Evolutionary conservation across 2,113 vertebrate species (phyloP), one percentile per base, ranked within the genome.

Genomic region (Addax nasomaculatus): DNA sequence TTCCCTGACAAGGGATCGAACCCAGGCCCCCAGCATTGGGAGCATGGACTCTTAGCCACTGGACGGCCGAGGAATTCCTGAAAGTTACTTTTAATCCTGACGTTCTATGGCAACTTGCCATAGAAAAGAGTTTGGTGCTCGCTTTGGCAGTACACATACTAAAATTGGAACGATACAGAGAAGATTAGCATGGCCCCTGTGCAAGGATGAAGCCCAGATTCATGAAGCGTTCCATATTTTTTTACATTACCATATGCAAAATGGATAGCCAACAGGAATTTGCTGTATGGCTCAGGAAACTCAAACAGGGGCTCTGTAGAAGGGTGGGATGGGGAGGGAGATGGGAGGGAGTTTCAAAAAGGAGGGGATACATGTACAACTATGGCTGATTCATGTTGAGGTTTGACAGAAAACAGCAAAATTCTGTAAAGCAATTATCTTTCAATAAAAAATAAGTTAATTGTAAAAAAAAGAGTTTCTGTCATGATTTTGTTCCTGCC

Each of bases 31-130:
- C 39, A 76, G 39, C 6, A 14, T 27, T 76, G 39, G 21, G 70
- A 76, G 39, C 39, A 15, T 76, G 39, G 70, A 27, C 36, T 14
- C 36, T 76, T 76, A 76, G 39, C 23, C 1, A 1, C 70, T 76
- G 36, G 70, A 27, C 1, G 1, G 27, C 11, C 1, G 1, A 25
- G 21, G 6, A 14, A 76, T 76, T 43, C 39, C 70, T 79, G 45
- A 60, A 91, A 97, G 89, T 17, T 80, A 23, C 45, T 89, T 96
- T 95, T 89, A 90, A 87, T 90, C n/a, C 5, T 85, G 15, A 73
- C 94, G 4, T 64, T 91, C 36, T 86, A 0, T 88, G 51, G 62
- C 33, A 70, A 5, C 45, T 90, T 94, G 33, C 55, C 85, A 70
- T 84, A 93, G n/a, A 70, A 21, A 13, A 73, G 19, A 73, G 67